Percentiles rank a stretch among this genome's conserved stretches.
phyloP scores from a whole-genome alignment of 2,797 vertebrate genomes.

The Perodicticus potto region DNA sequence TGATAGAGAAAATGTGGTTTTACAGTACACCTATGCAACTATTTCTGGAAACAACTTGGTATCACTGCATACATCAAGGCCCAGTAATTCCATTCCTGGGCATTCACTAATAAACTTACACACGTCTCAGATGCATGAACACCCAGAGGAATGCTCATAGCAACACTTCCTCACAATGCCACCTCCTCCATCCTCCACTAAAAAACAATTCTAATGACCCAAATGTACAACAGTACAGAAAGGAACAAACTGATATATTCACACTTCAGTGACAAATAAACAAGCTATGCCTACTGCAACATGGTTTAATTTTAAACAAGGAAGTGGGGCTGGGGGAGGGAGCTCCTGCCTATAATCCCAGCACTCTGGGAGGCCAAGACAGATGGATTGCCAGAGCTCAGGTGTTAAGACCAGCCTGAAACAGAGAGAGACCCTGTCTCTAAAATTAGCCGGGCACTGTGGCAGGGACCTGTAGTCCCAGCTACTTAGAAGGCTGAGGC shows the following conservation, averaged over 20 bases:
- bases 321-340: too few relatives aligned
- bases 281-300: not conserved
- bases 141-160: not conserved
- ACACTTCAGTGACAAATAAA: not conserved
- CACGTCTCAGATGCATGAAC: not conserved
- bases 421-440: too few relatives aligned
- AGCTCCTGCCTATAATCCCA: too few relatives aligned
- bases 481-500: too few relatives aligned
- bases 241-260: not conserved
- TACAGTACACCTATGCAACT: not conserved
- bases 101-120: not conserved
- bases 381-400: too few relatives aligned
- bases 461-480: too few relatives aligned
- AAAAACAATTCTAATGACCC: not conserved
- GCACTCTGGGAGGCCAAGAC: too few relatives aligned
- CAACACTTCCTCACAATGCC: not conserved
- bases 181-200: not conserved
- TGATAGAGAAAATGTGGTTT: not conserved
- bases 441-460: too few relatives aligned
- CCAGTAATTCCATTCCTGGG: not conserved
- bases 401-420: too few relatives aligned
- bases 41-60: not conserved
- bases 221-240: not conserved
- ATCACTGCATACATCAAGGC: not conserved
- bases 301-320: too few relatives aligned